These are phyloP conservation scores for Lathamus discolor DNA, from an alignment of 2,113 vertebrate genomes.

Conservation along the genomic window DNA sequence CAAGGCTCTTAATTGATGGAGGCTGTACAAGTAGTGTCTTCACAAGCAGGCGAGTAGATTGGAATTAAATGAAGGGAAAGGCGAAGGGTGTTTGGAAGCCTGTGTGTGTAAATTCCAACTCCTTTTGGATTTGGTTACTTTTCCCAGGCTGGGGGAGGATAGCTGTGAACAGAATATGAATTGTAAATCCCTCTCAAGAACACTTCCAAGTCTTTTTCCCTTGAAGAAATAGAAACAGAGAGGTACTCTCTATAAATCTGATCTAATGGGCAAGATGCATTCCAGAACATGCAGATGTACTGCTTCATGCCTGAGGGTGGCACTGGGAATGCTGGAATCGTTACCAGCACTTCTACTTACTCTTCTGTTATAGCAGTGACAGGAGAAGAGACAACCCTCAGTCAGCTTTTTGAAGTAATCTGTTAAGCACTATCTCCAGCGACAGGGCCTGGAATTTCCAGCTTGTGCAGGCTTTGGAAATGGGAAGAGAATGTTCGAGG, in stretches of 20 bases:
- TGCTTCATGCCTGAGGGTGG: background rate
- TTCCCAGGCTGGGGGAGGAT: background rate
- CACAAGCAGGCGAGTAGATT: background rate
- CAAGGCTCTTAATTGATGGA: background rate
- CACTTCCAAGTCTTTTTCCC: background rate
- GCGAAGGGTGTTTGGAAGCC: background rate
- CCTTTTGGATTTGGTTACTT: background rate
- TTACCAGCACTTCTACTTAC: background rate
- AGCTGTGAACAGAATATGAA: background rate
- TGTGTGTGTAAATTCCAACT: background rate
- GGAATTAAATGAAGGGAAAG: background rate
- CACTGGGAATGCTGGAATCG: background rate
- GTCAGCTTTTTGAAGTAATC: background rate
- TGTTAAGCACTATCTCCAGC: background rate
- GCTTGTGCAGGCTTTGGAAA: background rate
- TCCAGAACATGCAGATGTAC: background rate
- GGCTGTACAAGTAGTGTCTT: fast-evolving
- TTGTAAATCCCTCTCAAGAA: background rate
- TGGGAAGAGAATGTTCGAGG: background rate
- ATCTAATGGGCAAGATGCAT: background rate
- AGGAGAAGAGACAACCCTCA: background rate
- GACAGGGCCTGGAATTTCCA: background rate
- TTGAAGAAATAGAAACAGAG: background rate
- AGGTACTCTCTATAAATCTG: background rate
- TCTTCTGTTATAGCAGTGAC: background rate